Percentiles rank a stretch among this genome's conserved stretches.
phyloP scores from a whole-genome alignment of 2,113 vertebrate species.

The Petrocephalus microphthalmus region DNA sequence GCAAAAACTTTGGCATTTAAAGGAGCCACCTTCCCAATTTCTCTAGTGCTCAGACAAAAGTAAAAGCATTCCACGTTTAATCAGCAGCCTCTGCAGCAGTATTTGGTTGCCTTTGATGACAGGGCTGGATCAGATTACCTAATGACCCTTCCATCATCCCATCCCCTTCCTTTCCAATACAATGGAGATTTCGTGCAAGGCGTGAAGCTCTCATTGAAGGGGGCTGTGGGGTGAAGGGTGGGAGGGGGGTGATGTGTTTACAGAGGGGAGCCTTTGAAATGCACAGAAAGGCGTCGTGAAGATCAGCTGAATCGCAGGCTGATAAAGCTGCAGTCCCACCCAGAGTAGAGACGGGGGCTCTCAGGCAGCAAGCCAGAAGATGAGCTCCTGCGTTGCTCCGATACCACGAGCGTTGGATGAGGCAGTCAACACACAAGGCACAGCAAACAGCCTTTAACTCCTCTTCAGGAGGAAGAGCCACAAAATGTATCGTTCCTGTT shows the following conservation, averaged over 20 bases:
- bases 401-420: not conserved
- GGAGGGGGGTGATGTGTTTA: conserved; percentile 25
- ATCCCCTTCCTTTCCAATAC: conserved; percentile 54
- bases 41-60: conserved; percentile 35
- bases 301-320: not conserved
- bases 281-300: not conserved
- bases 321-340: not conserved
- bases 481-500: not conserved
- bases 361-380: not conserved
- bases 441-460: not conserved
- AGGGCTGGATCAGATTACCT: conserved; percentile 61
- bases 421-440: not conserved
- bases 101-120: conserved; percentile 56
- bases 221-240: not conserved
- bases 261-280: conserved; percentile 31
- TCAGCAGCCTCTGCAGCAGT: conserved; percentile 58
- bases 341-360: not conserved
- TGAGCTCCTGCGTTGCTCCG: not conserved
- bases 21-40: not conserved
- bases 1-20: not conserved
- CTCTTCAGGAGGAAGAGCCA: not conserved
- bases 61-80: conserved; percentile 49
- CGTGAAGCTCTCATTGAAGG: conserved; percentile 37
- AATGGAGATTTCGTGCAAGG: conserved; percentile 49
- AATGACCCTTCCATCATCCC: conserved; percentile 50